Evolutionary conservation across 2,888 invertebrate species (phyloP).

Genomic region (Lacanobia wlatinum): DNA sequence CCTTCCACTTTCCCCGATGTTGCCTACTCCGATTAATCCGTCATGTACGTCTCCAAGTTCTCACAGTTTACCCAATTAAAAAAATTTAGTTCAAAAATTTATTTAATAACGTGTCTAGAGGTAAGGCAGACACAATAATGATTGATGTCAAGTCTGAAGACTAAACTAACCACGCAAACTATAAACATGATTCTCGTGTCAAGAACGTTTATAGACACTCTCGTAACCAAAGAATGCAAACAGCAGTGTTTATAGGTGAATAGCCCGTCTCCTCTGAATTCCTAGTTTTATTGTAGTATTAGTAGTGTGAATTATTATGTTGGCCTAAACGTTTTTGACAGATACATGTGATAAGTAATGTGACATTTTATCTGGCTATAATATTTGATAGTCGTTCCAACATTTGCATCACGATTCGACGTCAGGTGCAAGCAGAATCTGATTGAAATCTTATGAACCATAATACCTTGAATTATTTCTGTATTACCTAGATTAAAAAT

Average conservation of each 20-base stretch:
- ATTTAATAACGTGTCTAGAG: not conserved
- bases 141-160: slow-evolving; percentile 7
- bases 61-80: too few species aligned
- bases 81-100: not conserved
- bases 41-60: too few species aligned
- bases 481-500: not conserved
- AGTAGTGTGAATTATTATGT: too few species aligned
- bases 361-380: slow-evolving; percentile 16
- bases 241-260: slow-evolving; percentile 6
- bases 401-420: not conserved
- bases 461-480: not conserved
- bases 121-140: not conserved
- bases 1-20: too few species aligned
- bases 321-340: too few species aligned
- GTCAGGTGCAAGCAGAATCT: not conserved
- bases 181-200: slow-evolving; percentile 23
- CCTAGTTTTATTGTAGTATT: slow-evolving; percentile 18
- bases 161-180: slow-evolving; percentile 2
- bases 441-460: not conserved
- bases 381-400: not conserved
- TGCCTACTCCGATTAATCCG: too few species aligned
- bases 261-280: slow-evolving; percentile 8
- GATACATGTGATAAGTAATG: too few species aligned
- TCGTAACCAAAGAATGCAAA: slow-evolving; percentile 11
- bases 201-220: slow-evolving; percentile 3